These are phyloP conservation scores for Drosophila bunnanda DNA, from an alignment of 2,888 invertebrate genomes.

Conservation along the genomic window DNA sequence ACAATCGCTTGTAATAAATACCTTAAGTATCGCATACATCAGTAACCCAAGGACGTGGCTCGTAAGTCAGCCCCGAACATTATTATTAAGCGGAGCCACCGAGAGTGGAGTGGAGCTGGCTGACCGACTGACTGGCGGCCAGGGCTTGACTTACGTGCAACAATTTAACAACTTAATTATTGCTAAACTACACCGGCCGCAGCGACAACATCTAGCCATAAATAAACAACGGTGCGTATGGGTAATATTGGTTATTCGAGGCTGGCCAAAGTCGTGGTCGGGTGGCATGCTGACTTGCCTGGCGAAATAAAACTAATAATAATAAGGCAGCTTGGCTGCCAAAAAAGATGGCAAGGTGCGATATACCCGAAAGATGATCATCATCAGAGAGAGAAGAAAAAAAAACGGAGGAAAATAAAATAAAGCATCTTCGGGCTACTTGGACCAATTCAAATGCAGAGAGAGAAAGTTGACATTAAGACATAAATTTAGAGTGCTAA, in stretches of 20 bases:
- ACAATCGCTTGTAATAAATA: slow-evolving; percentile 83
- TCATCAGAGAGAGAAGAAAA: slow-evolving; percentile 39
- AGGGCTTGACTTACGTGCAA: slow-evolving; percentile 79
- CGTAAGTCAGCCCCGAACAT: slow-evolving; percentile 78
- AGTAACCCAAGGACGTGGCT: slow-evolving; percentile 81
- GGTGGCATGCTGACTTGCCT: slow-evolving; percentile 8
- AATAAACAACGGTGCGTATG: slow-evolving; percentile 78
- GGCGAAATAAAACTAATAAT: slow-evolving; percentile 58
- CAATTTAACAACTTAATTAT: slow-evolving; percentile 84
- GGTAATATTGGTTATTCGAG: slow-evolving; percentile 63
- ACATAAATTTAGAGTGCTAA: neutral
- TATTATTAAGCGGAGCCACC: slow-evolving; percentile 74
- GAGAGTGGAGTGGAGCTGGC: slow-evolving; percentile 33
- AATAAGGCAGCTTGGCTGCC: slow-evolving; percentile 54
- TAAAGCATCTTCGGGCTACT: slow-evolving; percentile 33
- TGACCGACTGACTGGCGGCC: slow-evolving; percentile 20
- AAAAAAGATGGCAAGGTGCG: slow-evolving; percentile 73
- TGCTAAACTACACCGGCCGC: slow-evolving; percentile 79
- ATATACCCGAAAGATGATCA: slow-evolving; percentile 74
- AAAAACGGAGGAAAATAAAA: slow-evolving; percentile 2
- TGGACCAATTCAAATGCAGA: slow-evolving; percentile 40
- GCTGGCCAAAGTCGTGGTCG: slow-evolving; percentile 54
- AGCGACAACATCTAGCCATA: slow-evolving; percentile 60
- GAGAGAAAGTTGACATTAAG: slow-evolving; percentile 2
- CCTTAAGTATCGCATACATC: slow-evolving; percentile 83